Conservation (phyloP, 2,888 invertebrate species). For the Mythimna vitellina region DNA sequence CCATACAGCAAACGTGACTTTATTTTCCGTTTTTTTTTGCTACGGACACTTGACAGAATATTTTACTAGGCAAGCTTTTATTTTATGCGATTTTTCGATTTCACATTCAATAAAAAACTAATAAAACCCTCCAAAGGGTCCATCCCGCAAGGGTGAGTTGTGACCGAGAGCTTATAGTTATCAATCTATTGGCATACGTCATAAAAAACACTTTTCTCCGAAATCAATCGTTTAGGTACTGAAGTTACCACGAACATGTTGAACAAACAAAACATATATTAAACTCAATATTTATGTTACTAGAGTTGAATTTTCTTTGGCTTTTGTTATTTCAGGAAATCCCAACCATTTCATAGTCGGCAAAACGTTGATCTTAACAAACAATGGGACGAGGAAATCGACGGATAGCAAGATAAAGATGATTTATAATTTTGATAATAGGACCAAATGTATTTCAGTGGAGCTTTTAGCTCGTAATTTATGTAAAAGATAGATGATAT, state of each 20-base stretch:
- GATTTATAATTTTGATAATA: conserved; percentile 77
- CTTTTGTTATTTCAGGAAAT: conserved; percentile 35
- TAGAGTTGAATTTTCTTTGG: conserved; percentile 24
- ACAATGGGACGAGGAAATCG: conserved; percentile 64
- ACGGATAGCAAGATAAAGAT: conserved; percentile 77
- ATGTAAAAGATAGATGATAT: conserved; percentile 31
- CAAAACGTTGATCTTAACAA: conserved; percentile 65
- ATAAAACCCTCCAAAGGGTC: conserved; percentile 20
- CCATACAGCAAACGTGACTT: no score
- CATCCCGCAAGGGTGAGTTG: not conserved
- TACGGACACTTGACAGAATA: no score
- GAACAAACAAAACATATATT: not conserved
- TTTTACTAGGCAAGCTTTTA: not conserved
- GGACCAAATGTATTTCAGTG: conserved; percentile 64
- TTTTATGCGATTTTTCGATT: not conserved
- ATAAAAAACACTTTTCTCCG: conserved; percentile 43
- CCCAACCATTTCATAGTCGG: conserved; percentile 62
- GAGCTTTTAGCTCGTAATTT: conserved; percentile 57
- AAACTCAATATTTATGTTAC: not conserved
- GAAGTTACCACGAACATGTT: conserved; percentile 25
- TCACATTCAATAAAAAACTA: conserved; percentile 5
- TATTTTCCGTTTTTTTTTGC: no score
- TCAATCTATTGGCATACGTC: conserved; percentile 50
- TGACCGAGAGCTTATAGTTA: conserved; percentile 19
- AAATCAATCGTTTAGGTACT: conserved; percentile 25